Percentiles rank a stretch among this genome's conserved stretches.
Conservation (phyloP, 2,113 vertebrate species). For the Peucedramus taeniatus region DNA sequence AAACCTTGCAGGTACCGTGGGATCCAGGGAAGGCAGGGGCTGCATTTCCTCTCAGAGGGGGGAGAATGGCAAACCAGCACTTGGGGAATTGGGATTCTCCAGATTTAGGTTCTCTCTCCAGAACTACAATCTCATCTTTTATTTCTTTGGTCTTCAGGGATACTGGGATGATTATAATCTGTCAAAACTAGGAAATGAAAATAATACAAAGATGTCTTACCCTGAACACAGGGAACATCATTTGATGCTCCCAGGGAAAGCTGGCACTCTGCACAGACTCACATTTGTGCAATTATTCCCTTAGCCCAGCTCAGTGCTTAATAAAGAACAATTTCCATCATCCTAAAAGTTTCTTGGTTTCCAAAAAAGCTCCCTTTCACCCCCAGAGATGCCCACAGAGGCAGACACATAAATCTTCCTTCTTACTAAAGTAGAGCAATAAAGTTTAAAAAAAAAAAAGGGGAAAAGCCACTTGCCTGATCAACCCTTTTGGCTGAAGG, state of each 20-base stretch:
- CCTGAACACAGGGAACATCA: background rate
- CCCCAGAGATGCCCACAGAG: background rate
- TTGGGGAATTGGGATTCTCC: background rate
- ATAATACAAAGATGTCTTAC: background rate
- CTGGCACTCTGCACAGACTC: background rate
- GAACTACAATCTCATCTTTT: background rate
- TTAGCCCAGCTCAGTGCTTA: background rate
- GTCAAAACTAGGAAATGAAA: background rate
- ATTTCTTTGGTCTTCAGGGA: background rate
- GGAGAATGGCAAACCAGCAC: background rate
- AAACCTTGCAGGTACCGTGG: background rate
- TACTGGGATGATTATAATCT: background rate
- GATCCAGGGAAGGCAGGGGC: background rate
- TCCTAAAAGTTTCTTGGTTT: background rate
- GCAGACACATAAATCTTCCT: background rate
- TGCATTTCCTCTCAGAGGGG: rapidly evolving
- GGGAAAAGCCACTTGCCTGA: background rate
- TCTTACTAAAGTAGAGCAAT: background rate
- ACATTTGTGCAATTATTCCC: background rate
- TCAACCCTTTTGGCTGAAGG: background rate
- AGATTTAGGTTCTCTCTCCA: background rate
- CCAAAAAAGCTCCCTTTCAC: background rate
- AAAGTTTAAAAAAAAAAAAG: background rate
- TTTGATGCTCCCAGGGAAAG: background rate
- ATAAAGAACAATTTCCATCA: background rate